Evolutionary conservation across 2,113 vertebrate species (phyloP).

Genomic region (Perccottus glenii): DNA sequence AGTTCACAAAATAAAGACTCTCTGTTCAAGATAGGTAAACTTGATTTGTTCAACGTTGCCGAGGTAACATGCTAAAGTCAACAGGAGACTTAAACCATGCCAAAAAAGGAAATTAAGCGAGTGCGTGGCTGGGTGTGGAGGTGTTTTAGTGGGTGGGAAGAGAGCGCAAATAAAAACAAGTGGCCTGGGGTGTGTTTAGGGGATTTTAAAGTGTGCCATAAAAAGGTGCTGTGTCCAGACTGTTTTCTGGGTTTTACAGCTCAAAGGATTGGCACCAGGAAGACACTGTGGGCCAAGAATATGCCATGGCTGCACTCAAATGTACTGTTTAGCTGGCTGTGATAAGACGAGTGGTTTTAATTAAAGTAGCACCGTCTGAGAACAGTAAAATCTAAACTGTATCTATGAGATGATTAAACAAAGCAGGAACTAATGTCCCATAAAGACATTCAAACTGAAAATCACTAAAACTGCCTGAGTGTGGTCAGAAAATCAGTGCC

Average conservation of each 20-base stretch:
- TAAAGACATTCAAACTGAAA: neutral
- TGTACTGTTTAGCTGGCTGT: neutral
- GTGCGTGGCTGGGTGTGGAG: conserved; percentile 4
- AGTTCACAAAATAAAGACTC: conserved; percentile 3
- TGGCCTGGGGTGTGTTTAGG: neutral
- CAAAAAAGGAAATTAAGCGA: conserved; percentile 12
- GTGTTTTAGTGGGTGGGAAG: conserved; percentile 13
- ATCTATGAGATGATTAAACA: conserved; percentile 1
- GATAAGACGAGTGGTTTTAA: neutral
- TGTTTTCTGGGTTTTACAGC: conserved; percentile 27
- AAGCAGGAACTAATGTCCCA: neutral
- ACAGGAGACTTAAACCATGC: conserved; percentile 5
- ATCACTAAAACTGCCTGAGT: too few relatives aligned
- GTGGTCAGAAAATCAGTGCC: neutral
- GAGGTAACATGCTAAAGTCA: conserved; percentile 18
- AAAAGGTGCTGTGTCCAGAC: conserved; percentile 28
- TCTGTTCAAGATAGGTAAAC: neutral
- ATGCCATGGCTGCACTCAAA: neutral
- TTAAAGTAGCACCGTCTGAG: conserved; percentile 18
- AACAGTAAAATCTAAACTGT: neutral
- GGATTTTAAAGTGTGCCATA: conserved; percentile 14
- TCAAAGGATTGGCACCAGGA: conserved; percentile 20
- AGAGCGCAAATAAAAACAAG: conserved; percentile 4
- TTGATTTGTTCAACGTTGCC: conserved; percentile 39
- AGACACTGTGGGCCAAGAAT: conserved; percentile 21